Evolutionary conservation across 2,888 invertebrate species (phyloP), one percentile per base, ranked within the genome.

Genomic region (Spodoptera littoralis): DNA sequence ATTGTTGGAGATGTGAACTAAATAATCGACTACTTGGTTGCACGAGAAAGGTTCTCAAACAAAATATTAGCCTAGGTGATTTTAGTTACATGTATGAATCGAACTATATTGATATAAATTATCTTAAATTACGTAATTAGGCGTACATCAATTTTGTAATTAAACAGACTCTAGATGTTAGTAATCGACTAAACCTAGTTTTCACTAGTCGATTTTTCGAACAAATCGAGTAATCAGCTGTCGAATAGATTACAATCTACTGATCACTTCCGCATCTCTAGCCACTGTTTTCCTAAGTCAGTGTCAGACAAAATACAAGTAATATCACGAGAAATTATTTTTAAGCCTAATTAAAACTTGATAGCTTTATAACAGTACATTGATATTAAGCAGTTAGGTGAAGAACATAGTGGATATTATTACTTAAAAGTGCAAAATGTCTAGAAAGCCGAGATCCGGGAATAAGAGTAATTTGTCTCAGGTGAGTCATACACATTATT

Each of bases 401-500:
- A n/a, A 30, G 12, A 69, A 50, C 64, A 63, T 24, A 58, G 44
- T 65, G 49, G 50, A 57, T 22, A 63, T 55, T 66, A 44, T 52
- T 45, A 46, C 47, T 41, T 63, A 44, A 59, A 61, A 73, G 59
- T 69, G 56, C 30, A 83, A 82, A 77, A 94, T 94, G 94, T 86
- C 79, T 70, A 89, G 87, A 70, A 92, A 88, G 69, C 90, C 89
- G 45, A 87, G 75, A 79, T 84, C 91, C 70, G 88, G 89, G 74
- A 92, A 90, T 81, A 92, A 85, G 83, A 75, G 82, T 45, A 92
- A 91, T 81, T 89, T 94, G 81, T 91, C 94, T n/a, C 94, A 94
- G 88, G 94, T 94, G 94, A 94, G 94, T 94, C 92, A 94, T 89
- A 84, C 66, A 73, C 69, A 80, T 83, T 80, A 85, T 88, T 88